Evolutionary conservation across 2,888 invertebrate genomes (phyloP).

Genomic region (Sympetrum striolatum): DNA sequence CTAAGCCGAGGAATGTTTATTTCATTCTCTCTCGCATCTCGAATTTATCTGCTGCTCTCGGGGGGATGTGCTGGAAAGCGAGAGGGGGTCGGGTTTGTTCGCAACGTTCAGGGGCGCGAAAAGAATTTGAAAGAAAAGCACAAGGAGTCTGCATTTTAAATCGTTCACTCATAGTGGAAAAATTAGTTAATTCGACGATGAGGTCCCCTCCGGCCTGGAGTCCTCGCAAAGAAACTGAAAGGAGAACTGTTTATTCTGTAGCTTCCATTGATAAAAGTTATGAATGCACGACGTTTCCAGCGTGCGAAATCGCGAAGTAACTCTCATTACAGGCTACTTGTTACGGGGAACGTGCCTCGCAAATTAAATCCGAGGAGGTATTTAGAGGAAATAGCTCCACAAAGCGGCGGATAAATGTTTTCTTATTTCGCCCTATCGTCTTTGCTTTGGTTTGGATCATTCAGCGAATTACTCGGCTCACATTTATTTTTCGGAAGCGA

Average conservation of each 20-base stretch:
- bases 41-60: neutral
- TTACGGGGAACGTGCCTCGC: too few species aligned
- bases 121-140: neutral
- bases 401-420: neutral
- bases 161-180: neutral
- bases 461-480: neutral
- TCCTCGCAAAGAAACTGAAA: too few species aligned
- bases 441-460: neutral
- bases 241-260: too few species aligned
- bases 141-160: too few species aligned
- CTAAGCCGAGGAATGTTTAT: conserved; percentile 11
- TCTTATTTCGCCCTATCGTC: neutral
- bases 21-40: conserved; percentile 8
- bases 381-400: too few species aligned
- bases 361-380: too few species aligned
- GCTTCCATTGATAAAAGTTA: too few species aligned
- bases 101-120: neutral
- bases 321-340: too few species aligned
- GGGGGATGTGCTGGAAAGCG: neutral
- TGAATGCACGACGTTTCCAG: too few species aligned
- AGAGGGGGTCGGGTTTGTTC: neutral
- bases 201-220: neutral
- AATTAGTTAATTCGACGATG: neutral
- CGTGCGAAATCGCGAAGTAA: too few species aligned
- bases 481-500: neutral